Base-by-base conservation (phyloP, 2,113 vertebrate genomes). In the Toxostoma redivivum region DNA sequence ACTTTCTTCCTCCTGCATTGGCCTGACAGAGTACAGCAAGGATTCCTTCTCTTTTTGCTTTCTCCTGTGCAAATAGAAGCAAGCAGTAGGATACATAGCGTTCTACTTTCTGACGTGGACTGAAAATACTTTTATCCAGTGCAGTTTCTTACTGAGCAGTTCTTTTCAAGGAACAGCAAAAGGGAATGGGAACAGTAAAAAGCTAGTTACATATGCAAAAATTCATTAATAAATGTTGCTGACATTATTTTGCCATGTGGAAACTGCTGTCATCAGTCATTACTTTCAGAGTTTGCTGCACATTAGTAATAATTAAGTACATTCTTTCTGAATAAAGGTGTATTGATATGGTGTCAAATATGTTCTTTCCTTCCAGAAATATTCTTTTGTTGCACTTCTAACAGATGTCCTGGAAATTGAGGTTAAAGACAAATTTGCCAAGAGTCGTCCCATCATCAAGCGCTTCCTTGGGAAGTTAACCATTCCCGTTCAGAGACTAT, bases 361-460 rank as follows among this genome's bases (percentile, higher is more conserved):
- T 92, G 69, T 94, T 93, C 51, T 90, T 87, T 98, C 54, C 97
- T 97, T 98, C 76, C 98, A 99, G 99, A 99, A 99, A 98, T 99
- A 99, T 94, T 99, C 99, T 58, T 99, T 99, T 95, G 99, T 99
- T 96, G 99, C 99, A 58, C 98, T 99, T 83, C 98, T 99, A 97
- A 99, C 99, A 35, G 99, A 99, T 97, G 99, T 99, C 95, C 98
- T 99, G 97, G 99, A 99, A 96, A 99, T 99, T 84, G 99, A 99
- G 95, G 98, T 99, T 90, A 99, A 99, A 98, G 99, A 99, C 97
- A 99, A 99, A 98, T 99, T 99, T 98, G 99, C 99, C 70, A 99
- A 99, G 98, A 99, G 99, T 92, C 99, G 99, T 54, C 99, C 99
- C 0, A 99, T 99, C 97, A 99, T 99, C 98, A 99, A 99, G 74